Conservation (phyloP, 1,140 invertebrate genomes). For the Drosophila littoralis region DNA sequence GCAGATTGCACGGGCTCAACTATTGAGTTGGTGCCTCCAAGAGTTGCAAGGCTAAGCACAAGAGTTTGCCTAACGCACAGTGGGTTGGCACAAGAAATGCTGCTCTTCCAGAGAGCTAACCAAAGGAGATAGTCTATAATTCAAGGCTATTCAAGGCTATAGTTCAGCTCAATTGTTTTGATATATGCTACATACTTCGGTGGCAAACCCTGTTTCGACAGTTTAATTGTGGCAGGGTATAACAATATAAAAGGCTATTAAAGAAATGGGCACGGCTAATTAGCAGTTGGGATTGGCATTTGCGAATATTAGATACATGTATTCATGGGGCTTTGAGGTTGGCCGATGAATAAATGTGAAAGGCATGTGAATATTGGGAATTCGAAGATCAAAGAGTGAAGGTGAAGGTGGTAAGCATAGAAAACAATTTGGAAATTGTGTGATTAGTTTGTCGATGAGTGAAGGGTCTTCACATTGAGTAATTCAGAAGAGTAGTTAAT, state of each 20-base stretch:
- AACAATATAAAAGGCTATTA: constrained; percentile 14
- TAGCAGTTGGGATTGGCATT: constrained; percentile 24
- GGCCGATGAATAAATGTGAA: constrained; percentile 30
- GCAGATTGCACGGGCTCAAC: constrained; percentile 43
- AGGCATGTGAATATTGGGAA: constrained; percentile 16
- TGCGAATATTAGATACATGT: constrained; percentile 25
- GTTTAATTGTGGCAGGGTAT: background rate
- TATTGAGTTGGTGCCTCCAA: constrained; percentile 11
- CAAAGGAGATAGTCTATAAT: background rate
- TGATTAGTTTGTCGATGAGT: constrained; percentile 33
- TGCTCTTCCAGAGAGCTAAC: background rate
- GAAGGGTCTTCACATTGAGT: too few species aligned
- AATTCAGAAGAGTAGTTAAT: too few species aligned
- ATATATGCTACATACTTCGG: background rate
- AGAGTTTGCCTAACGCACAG: constrained; percentile 44
- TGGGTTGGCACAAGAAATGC: constrained; percentile 16
- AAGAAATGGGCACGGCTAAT: constrained; percentile 43
- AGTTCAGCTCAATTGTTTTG: background rate
- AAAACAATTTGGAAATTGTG: constrained; percentile 13
- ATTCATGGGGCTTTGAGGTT: constrained; percentile 8
- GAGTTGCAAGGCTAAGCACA: background rate
- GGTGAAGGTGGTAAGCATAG: background rate
- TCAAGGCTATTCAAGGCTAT: background rate
- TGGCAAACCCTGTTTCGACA: background rate
- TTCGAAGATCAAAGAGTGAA: background rate